Evolutionary conservation across 2,888 invertebrate genomes (phyloP), one percentile per base, ranked within the genome.

Genomic region (Asteroscopus sphinx): DNA sequence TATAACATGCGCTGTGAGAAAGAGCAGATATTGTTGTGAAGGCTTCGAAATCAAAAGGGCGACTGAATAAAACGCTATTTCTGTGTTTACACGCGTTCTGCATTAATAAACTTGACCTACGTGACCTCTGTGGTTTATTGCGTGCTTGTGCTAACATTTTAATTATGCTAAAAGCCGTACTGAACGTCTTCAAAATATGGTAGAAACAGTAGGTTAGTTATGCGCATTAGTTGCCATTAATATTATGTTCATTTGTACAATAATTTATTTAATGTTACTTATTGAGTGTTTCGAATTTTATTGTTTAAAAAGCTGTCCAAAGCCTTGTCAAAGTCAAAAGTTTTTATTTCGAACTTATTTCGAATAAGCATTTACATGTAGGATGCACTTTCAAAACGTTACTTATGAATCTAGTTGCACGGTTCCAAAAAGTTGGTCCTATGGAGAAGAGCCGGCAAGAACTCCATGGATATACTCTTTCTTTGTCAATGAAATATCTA

Each of bases 41-140:
- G 75, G 69, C 72, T 75, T 44, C 41, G 67, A 69, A 85, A 87
- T 83, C 86, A 86, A 90, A 85, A 91, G 87, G 88, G 86, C 88
- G 85, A 79, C 66, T 68, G 83, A 85, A 88, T 87, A 87, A 87
- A 83, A 58, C 45, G 39, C 30, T 69, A 60, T 75, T 71, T 36
- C 46, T 36, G 46, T 79, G 79, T 82, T 75, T 77, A 84, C 85
- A 84, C 83, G 83, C 83, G 83, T 83, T 81, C 81, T 83, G 85
- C 85, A 88, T 90, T 85, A 88, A 90, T 89, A 88, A 86, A 88
- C 88, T 84, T 87, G 87, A 86, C 82, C 87, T 79, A 72, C 58
- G 37, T 53, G 77, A 82, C 80, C 75, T 73, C 63, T 54, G 64
- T 76, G 77, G 78, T 80, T 79, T 79, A 78, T 76, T 60, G 53